phyloP scores from a whole-genome alignment of 1,140 invertebrate species.

The Conus betulinus region DNA sequence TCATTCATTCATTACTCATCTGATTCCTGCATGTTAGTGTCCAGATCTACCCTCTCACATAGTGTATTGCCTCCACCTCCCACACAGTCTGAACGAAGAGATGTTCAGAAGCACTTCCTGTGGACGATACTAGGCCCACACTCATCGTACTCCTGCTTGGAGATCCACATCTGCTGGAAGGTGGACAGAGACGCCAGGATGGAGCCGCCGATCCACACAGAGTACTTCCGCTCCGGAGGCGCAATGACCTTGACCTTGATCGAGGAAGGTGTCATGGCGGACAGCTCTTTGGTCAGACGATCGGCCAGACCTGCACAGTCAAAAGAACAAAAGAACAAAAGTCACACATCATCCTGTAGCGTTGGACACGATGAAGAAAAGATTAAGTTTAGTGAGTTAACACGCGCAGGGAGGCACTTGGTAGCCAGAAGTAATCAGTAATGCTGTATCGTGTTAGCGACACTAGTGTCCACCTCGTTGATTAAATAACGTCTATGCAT shows the following conservation, averaged over 20 bases:
- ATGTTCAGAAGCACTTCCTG: slow-evolving; percentile 76
- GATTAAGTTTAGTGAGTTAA: not conserved
- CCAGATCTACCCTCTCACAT: not conserved
- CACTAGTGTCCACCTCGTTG: too few relatives aligned
- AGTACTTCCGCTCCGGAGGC: slow-evolving; percentile 74
- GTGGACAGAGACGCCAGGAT: slow-evolving; percentile 81
- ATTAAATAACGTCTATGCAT: too few relatives aligned
- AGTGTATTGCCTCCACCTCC: not conserved
- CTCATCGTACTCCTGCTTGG: slow-evolving; percentile 88
- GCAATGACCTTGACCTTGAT: slow-evolving; percentile 89
- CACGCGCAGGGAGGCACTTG: not conserved
- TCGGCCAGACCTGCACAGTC: slow-evolving; percentile 35
- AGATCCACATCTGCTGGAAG: slow-evolving; percentile 81
- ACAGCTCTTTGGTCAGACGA: slow-evolving; percentile 83
- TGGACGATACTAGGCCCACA: slow-evolving; percentile 86
- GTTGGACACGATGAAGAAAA: not conserved
- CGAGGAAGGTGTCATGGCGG: slow-evolving; percentile 82
- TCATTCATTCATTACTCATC: not conserved
- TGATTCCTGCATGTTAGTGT: not conserved
- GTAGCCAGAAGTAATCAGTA: not conserved
- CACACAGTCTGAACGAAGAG: not conserved
- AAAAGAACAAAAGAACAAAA: not conserved
- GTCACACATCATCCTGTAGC: not conserved
- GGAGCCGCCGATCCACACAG: slow-evolving; percentile 75
- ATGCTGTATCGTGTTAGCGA: not conserved